Evolutionary conservation across 1,140 invertebrate genomes (phyloP), one percentile per base, ranked within the genome.

Genomic region (Marisa cornuarietis): DNA sequence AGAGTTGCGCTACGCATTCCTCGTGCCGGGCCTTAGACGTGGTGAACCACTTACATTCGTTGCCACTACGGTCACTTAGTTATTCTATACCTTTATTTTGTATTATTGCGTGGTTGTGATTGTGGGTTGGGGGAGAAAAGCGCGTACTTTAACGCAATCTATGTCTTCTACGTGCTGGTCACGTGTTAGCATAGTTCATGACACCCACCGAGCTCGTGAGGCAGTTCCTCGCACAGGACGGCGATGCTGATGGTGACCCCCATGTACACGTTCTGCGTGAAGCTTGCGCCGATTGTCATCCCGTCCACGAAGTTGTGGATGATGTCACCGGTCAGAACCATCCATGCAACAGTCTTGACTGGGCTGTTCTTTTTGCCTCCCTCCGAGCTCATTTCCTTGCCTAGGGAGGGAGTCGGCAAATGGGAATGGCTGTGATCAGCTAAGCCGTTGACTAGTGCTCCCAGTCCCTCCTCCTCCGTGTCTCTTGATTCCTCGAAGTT

Each of bases 271-370:
- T 91, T 93, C 78, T 93, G 91, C 62, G 92, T 92, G 87, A 95
- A 95, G n/a, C 93, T 93, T 22, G 94, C 94, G 16, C 91, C 97
- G 83, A 98, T 97, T 10, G 97, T 96, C 93, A 98, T 94, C 24
- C 97, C 97, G 91, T 98, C 97, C 10, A 95, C 95, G 89, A 97
- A 96, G 90, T 97, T 97, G 86, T 98, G 97, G 24, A 99, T 91
- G 0, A 96, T 96, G 91, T 99, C 97, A 1, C 97, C 97, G 93
- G 97, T 95, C 66, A 99, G 94, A 62, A 99, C 96, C 96, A 98
- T 98, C 95, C 95, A 97, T 14, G 96, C 96, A 0, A 97, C 95
- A 13, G 95, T 95, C 0, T 84, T 76, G 24, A 89, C 75, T 0
- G 68, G 18, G 63, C 14, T 63, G 24, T 31, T 42, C 52, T 69